Evolutionary conservation across 1,140 invertebrate species (phyloP).

Genomic region (Drosophila elegans): DNA sequence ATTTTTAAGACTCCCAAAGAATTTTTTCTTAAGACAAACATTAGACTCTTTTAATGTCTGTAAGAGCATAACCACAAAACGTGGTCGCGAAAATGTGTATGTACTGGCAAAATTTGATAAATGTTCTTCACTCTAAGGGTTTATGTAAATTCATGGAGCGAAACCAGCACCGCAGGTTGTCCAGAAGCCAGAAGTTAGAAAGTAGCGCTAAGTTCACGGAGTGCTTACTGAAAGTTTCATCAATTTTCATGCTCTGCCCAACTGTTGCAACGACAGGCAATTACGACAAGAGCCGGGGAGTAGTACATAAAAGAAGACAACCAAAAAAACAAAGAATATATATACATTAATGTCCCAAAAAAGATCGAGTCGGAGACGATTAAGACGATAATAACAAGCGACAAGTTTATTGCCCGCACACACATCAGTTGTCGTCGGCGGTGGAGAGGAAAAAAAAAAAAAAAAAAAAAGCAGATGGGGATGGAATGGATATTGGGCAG

Average conservation of each 20-base stretch:
- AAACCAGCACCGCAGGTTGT: constrained; percentile 39
- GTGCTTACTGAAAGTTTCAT: constrained; percentile 59
- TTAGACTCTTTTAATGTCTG: no score
- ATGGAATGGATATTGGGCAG: constrained; percentile 48
- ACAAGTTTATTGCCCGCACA: constrained; percentile 79
- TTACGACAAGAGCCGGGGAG: constrained; percentile 48
- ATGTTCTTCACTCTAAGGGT: constrained; percentile 41
- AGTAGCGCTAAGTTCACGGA: constrained; percentile 24
- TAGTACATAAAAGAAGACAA: constrained; percentile 29
- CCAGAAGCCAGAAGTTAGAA: constrained; percentile 22
- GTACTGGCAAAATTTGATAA: constrained; percentile 58
- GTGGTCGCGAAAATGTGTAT: not conserved
- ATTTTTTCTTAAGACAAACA: no score
- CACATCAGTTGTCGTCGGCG: constrained; percentile 41
- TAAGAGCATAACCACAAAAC: not conserved
- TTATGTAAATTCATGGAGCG: constrained; percentile 57
- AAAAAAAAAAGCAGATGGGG: not conserved
- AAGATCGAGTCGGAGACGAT: constrained; percentile 70
- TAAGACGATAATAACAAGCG: constrained; percentile 83
- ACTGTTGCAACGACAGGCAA: constrained; percentile 80
- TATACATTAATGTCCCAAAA: constrained; percentile 53
- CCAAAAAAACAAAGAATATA: constrained; percentile 41
- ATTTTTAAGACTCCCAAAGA: no score
- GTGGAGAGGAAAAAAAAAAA: not conserved
- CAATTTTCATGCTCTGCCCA: constrained; percentile 58